Evolutionary conservation across 1,140 invertebrate species (phyloP).

Genomic region (Phenacoccus solenopsis): DNA sequence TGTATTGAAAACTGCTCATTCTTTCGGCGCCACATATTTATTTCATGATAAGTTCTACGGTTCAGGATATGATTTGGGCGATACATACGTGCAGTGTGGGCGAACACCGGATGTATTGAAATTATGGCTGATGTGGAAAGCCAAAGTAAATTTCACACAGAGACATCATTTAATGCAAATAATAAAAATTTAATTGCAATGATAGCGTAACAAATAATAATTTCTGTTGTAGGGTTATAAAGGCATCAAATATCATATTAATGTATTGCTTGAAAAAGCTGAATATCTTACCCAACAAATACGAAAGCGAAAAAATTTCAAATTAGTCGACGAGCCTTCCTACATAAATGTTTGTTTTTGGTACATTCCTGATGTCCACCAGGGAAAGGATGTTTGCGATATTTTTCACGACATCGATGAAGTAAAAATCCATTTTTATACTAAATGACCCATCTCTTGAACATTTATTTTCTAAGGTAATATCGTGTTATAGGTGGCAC

Average conservation of each 20-base stretch:
- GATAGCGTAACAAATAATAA: neutral
- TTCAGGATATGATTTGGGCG: neutral
- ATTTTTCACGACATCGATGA: neutral
- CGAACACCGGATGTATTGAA: conserved; percentile 5
- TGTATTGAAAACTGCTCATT: neutral
- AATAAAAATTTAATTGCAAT: neutral
- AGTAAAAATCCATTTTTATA: neutral
- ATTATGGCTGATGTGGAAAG: neutral
- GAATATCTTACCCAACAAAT: neutral
- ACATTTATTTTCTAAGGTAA: neutral
- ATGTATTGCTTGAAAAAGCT: neutral
- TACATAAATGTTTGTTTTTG: conserved; percentile 11
- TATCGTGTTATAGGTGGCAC: neutral
- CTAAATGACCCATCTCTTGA: neutral
- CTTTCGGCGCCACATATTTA: neutral
- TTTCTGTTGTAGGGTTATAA: neutral
- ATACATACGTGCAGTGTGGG: neutral
- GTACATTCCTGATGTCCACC: neutral
- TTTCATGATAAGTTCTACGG: conserved; percentile 4
- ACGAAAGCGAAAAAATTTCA: neutral
- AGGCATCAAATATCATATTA: neutral
- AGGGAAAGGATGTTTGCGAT: neutral
- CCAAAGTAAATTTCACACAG: neutral
- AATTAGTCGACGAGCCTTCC: neutral
- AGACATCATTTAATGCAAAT: neutral